A percentile compares a stretch with the other conserved stretches of the same genome.
Evolutionary conservation across 2,113 vertebrate species (phyloP).

Genomic region (Malaclemys terrapin): DNA sequence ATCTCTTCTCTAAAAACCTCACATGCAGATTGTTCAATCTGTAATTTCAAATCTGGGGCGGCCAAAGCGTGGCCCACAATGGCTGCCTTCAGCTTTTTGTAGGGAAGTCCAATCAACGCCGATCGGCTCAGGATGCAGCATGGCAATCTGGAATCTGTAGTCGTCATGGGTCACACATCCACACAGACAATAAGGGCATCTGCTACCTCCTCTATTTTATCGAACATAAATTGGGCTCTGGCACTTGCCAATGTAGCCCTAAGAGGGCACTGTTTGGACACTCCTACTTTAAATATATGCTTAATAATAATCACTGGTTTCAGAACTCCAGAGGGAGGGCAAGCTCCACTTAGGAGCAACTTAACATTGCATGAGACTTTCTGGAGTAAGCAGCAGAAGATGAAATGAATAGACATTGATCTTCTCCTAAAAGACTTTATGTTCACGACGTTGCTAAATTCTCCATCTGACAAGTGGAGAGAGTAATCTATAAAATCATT

Average conservation of each 20-base stretch:
- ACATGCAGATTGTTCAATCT: too few relatives aligned
- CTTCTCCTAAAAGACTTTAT: conserved; percentile 61
- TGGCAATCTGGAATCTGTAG: background rate
- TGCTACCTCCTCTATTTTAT: background rate
- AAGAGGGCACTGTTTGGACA: fast-evolving
- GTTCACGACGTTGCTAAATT: conserved; percentile 67
- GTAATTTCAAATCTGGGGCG: background rate
- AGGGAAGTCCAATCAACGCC: background rate
- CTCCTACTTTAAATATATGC: conserved; percentile 3
- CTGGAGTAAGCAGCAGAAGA: conserved; percentile 63
- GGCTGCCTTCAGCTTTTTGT: background rate
- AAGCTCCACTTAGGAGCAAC: conserved; percentile 26
- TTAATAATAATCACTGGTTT: conserved; percentile 2
- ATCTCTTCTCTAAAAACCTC: background rate
- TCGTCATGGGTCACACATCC: background rate
- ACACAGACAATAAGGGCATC: background rate
- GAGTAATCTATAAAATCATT: conserved; percentile 75
- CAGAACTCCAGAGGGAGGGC: conserved; percentile 6
- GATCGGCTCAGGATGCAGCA: background rate
- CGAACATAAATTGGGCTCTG: background rate
- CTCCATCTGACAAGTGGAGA: conserved; percentile 43
- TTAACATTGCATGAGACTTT: conserved; percentile 43
- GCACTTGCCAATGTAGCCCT: background rate
- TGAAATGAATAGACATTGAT: conserved; percentile 60
- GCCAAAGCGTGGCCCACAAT: too few relatives aligned